Percentiles rank a stretch among this genome's conserved stretches.
These are phyloP conservation scores for Brachionichthys hirsutus DNA, from an alignment of 2,113 vertebrate species.

Conservation along the genomic window DNA sequence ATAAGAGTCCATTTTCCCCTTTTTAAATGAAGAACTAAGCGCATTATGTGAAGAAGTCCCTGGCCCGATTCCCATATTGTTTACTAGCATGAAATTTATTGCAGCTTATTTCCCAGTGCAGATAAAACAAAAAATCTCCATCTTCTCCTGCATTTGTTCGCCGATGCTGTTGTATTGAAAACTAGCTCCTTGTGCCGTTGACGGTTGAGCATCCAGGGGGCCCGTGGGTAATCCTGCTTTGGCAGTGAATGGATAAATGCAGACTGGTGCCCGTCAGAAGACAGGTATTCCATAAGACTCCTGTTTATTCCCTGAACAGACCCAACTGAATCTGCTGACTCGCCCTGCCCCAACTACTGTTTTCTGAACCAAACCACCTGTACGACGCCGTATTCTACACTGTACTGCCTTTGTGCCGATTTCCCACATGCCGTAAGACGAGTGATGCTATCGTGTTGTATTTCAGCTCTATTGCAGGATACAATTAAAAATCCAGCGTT, in stretches of 20 bases:
- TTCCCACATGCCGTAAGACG: neutral
- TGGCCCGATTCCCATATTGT: conserved; percentile 64
- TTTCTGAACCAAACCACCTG: conserved; percentile 19
- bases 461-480: neutral
- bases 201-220: conserved; percentile 47
- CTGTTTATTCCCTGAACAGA: conserved; percentile 58
- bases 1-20: conserved; percentile 46
- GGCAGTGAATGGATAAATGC: conserved; percentile 54
- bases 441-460: neutral
- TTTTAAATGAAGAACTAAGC: conserved; percentile 57
- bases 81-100: conserved; percentile 51
- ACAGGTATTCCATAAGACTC: conserved; percentile 44
- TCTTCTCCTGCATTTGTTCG: conserved; percentile 59
- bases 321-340: conserved; percentile 19
- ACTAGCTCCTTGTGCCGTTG: conserved; percentile 58
- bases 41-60: conserved; percentile 60
- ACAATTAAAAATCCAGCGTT: conserved; percentile 1
- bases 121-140: no score
- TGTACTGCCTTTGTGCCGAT: conserved; percentile 7
- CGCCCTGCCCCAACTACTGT: conserved; percentile 44
- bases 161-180: conserved; percentile 53
- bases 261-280: conserved; percentile 56
- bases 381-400: conserved; percentile 7
- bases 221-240: conserved; percentile 55
- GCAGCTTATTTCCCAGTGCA: conserved; percentile 46